Base-by-base conservation (phyloP, 1,140 invertebrate genomes). In the Sweltsa coloradensis region DNA sequence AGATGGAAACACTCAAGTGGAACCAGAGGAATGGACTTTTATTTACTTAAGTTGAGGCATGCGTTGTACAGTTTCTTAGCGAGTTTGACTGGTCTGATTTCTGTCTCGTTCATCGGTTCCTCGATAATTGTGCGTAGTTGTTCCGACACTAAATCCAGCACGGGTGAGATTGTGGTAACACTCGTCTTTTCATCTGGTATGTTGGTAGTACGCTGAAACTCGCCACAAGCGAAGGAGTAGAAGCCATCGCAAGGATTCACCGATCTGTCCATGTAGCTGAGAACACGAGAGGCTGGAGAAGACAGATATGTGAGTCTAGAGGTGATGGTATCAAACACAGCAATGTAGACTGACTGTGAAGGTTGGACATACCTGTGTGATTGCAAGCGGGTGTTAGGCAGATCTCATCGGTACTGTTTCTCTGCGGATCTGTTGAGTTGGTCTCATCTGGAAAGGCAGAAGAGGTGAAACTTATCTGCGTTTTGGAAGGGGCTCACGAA, bases 21-120 rank as follows among this genome's bases (percentile, higher is more conserved):
- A n/a, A n/a, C n/a, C n/a, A n/a, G n/a, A n/a, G n/a, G n/a, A n/a
- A n/a, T n/a, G n/a, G n/a, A n/a, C n/a, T n/a, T n/a, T n/a, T 41
- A 69, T 77, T 81, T 65, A 87, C 83, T 78, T 65, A 82, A 81
- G 56, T 91, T 88, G 83, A 90, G 89, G 61, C 87, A 92, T 13
- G 83, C 76, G 54, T 75, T 75, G 64, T 85, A 91, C 13, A 90
- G 66, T 24, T 79, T 76, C 59, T 89, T 89, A 5, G 81, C 81
- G 26, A 87, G 67, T 26, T 66, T 72, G 59, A 87, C 85, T 0
- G 84, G 82, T 53, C 76, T 78, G 0, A 79, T 74, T 51, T 89
- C 86, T 1, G 75, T 61, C 2, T 68, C 57, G 11, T 65, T 55
- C 4, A 76, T 71, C 1, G 81, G 75, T 49, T 81, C 76, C 45